Evolutionary conservation across 2,113 vertebrate species (phyloP).

Genomic region (Acinonyx jubatus): DNA sequence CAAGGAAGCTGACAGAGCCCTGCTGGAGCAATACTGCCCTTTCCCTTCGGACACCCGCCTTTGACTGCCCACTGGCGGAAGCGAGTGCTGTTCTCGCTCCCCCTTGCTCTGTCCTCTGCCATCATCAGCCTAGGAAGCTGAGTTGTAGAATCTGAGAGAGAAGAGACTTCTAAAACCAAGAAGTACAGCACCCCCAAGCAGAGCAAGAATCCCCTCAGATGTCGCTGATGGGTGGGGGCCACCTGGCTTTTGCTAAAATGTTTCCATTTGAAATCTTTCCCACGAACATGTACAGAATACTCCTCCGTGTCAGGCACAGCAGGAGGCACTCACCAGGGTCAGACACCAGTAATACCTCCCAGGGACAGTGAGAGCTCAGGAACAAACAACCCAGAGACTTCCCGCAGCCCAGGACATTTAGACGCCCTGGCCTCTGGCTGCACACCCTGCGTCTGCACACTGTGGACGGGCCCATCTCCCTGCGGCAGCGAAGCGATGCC

Average conservation of each 20-base stretch:
- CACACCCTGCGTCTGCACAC: background rate
- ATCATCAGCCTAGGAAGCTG: background rate
- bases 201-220: background rate
- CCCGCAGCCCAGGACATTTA: background rate
- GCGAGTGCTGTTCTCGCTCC: background rate
- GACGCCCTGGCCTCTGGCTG: background rate
- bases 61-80: fast-evolving
- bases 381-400: background rate
- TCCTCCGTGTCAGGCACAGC: background rate
- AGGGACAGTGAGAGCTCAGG: background rate
- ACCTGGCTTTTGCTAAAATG: background rate
- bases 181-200: background rate
- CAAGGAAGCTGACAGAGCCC: constrained; percentile 18
- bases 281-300: background rate
- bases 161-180: background rate
- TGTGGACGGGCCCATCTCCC: background rate
- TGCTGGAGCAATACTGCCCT: background rate
- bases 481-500: background rate
- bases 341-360: background rate
- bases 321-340: background rate
- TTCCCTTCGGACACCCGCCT: background rate
- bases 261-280: background rate
- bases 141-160: background rate
- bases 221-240: background rate
- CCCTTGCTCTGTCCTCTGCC: background rate